A percentile compares a stretch with the other conserved stretches of the same genome.
These are phyloP conservation scores for Drosophila lowei DNA, from an alignment of 1,140 invertebrate species.

Conservation along the genomic window DNA sequence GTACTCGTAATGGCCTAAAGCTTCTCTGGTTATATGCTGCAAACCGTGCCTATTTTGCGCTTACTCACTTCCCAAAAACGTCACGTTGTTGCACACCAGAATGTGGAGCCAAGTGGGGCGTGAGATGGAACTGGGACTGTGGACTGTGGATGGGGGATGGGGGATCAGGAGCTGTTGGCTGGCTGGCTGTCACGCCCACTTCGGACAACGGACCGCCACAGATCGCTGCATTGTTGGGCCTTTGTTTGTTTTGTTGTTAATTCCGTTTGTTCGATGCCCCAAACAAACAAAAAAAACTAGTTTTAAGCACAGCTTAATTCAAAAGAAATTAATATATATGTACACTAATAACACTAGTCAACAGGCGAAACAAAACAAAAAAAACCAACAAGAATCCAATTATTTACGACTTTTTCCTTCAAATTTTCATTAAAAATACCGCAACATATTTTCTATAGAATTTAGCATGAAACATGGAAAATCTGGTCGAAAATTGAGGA, in stretches of 20 bases:
- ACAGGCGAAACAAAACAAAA: neutral
- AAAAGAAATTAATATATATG: neutral
- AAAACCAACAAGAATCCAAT: no score
- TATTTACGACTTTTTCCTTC: no score
- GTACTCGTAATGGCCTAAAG: neutral
- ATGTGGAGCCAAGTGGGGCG: neutral
- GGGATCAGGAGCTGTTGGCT: neutral
- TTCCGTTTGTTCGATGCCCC: slow-evolving; percentile 9
- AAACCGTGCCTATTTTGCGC: slow-evolving; percentile 34
- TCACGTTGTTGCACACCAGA: slow-evolving; percentile 39
- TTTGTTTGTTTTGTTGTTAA: slow-evolving; percentile 1
- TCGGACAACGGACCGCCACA: slow-evolving; percentile 3
- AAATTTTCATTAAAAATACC: no score
- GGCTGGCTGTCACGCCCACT: slow-evolving; percentile 25
- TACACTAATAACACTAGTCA: slow-evolving; percentile 1
- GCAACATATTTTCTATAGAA: no score
- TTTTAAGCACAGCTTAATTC: slow-evolving; percentile 19
- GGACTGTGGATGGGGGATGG: neutral
- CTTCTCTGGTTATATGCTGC: no score
- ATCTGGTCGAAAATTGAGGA: no score
- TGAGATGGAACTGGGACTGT: neutral
- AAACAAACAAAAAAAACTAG: slow-evolving; percentile 18
- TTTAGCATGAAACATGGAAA: no score
- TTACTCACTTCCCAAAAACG: slow-evolving; percentile 48
- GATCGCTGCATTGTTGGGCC: slow-evolving; percentile 38